Conservation (phyloP, 2,888 invertebrate genomes). For the Cheilosia variabilis region DNA sequence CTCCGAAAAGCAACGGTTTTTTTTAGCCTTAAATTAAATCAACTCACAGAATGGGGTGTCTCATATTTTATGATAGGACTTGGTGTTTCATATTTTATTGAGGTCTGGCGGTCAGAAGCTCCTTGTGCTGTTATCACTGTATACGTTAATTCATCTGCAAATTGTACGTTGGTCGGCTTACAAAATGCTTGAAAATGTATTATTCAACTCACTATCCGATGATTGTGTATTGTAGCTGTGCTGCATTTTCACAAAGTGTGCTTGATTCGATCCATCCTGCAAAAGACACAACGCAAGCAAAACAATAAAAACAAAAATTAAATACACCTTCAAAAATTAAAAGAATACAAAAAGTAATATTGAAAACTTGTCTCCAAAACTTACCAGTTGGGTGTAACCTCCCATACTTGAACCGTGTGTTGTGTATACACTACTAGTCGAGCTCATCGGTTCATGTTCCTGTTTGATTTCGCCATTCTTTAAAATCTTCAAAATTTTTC, state of each 20-base stretch:
- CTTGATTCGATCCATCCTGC: constrained; percentile 80
- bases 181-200: background rate
- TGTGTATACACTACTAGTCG: constrained; percentile 60
- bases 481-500: constrained; percentile 81
- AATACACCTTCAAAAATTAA: constrained; percentile 15
- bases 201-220: constrained; percentile 80
- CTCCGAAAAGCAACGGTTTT: too few relatives aligned
- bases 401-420: constrained; percentile 60
- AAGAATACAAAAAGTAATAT: constrained; percentile 10
- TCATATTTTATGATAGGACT: constrained; percentile 67
- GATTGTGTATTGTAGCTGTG: constrained; percentile 80
- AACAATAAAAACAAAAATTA: constrained; percentile 26
- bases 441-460: constrained; percentile 76
- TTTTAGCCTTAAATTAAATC: background rate
- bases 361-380: constrained; percentile 52
- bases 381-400: constrained; percentile 74
- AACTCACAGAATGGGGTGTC: constrained; percentile 72
- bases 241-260: constrained; percentile 81
- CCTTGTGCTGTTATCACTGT: constrained; percentile 80
- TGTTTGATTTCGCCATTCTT: constrained; percentile 81
- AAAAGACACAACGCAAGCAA: constrained; percentile 1
- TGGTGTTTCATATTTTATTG: constrained; percentile 77
- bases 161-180: background rate
- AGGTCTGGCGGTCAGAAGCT: constrained; percentile 62
- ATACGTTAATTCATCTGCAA: constrained; percentile 80